A percentile compares a stretch with the other conserved stretches of the same genome.
phyloP scores from a whole-genome alignment of 2,888 invertebrate genomes.

The Sepioteuthis lessoniana region DNA sequence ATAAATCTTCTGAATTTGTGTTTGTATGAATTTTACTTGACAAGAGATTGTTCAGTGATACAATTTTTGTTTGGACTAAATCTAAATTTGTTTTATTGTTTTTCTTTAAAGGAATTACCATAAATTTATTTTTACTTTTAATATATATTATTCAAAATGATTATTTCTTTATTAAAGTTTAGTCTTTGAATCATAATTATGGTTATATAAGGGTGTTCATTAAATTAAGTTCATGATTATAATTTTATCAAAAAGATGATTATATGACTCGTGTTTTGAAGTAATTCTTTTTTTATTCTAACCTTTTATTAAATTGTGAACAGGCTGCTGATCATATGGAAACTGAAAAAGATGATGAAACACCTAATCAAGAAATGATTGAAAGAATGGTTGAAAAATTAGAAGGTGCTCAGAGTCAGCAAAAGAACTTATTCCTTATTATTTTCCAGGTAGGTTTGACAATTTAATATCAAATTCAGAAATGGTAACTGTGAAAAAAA shows the following conservation, averaged over 20 bases:
- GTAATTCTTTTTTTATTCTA: neutral
- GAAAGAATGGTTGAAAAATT: slow-evolving; percentile 96
- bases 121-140: no score
- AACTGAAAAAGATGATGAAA: slow-evolving; percentile 72
- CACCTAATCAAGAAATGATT: slow-evolving; percentile 87
- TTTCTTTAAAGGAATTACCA: no score
- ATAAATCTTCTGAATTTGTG: no score
- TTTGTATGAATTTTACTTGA: no score
- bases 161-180: no score
- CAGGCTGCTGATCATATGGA: slow-evolving; percentile 68
- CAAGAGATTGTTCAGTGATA: no score
- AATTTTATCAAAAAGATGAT: no score
- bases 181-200: no score
- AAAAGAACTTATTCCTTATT: slow-evolving; percentile 95
- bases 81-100: no score
- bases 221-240: neutral
- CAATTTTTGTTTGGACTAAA: no score
- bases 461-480: neutral
- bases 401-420: slow-evolving; percentile 95
- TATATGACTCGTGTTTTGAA: neutral
- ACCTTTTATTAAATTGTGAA: slow-evolving; percentile 42
- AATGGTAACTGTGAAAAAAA: neutral
- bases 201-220: neutral
- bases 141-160: no score
- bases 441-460: slow-evolving; percentile 86